These are phyloP conservation scores for Hoplodrina ambigua DNA, from an alignment of 2,888 invertebrate genomes.

Conservation along the genomic window DNA sequence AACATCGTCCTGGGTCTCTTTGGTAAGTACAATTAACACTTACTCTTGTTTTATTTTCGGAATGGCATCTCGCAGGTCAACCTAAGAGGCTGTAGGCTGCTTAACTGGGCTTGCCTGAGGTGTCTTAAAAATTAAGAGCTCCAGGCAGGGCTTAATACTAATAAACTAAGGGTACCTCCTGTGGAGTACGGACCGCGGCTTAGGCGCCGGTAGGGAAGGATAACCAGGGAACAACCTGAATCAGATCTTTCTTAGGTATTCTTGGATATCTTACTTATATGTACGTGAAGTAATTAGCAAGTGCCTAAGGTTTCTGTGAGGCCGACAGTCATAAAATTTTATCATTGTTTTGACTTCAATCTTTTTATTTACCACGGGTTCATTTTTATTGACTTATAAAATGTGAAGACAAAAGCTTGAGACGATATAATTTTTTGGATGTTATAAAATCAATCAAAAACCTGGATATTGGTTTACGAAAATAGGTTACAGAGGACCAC, in stretches of 20 bases:
- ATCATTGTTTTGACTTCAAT: constrained; percentile 2
- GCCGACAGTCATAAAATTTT: constrained; percentile 39
- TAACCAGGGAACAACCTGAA: no score
- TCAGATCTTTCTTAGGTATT: neutral
- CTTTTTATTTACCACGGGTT: neutral
- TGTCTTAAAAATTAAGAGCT: no score
- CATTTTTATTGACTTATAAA: constrained; percentile 26
- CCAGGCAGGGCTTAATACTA: no score
- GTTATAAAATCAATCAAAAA: neutral
- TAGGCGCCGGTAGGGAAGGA: no score
- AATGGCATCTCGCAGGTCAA: no score
- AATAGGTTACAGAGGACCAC: no score
- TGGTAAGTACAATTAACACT: constrained; percentile 77
- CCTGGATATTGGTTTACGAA: no score
- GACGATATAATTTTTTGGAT: no score
- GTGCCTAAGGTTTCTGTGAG: constrained; percentile 2
- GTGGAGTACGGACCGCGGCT: no score
- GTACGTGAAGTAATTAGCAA: neutral
- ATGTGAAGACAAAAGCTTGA: neutral
- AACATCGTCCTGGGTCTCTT: constrained; percentile 85
- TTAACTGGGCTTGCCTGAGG: no score
- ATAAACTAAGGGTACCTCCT: no score
- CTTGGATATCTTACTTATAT: constrained; percentile 12
- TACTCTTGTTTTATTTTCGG: neutral
- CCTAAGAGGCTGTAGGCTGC: no score